These are phyloP conservation scores for Prunella himalayana DNA, from an alignment of 2,113 vertebrate species.

Conservation along the genomic window DNA sequence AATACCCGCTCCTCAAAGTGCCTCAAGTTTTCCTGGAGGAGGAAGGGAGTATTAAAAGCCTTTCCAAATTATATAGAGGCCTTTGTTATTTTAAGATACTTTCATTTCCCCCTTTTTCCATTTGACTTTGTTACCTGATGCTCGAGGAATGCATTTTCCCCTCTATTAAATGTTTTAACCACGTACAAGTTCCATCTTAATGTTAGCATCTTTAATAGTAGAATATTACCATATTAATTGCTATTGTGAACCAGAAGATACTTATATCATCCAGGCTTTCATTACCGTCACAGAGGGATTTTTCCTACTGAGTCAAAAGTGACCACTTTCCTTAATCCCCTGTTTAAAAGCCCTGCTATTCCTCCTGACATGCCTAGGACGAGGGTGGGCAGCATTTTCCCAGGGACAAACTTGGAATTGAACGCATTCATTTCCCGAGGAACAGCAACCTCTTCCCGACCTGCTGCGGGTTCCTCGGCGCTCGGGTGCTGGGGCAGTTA, in stretches of 20 bases:
- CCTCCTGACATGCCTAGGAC: conserved; percentile 23
- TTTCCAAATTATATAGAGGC: neutral
- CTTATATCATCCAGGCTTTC: conserved; percentile 72
- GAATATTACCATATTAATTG: conserved; percentile 77
- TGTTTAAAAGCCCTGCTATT: conserved; percentile 57
- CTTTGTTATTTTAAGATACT: conserved; percentile 44
- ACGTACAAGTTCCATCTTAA: conserved; percentile 61
- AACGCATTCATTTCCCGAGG: neutral
- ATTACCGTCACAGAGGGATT: conserved; percentile 69
- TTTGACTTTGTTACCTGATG: conserved; percentile 69
- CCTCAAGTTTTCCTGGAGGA: neutral
- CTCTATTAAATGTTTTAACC: conserved; percentile 70
- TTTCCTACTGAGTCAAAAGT: conserved; percentile 72
- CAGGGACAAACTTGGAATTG: conserved; percentile 38
- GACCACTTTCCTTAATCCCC: conserved; percentile 70
- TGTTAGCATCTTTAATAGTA: conserved; percentile 73
- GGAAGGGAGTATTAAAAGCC: neutral
- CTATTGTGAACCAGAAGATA: conserved; percentile 74
- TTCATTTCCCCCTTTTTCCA: neutral
- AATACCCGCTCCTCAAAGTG: neutral
- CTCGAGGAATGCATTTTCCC: conserved; percentile 45
- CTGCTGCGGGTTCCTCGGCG: neutral
- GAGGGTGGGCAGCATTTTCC: neutral
- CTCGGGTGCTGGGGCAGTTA: neutral
- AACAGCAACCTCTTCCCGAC: neutral